phyloP scores from a whole-genome alignment of 1,140 invertebrate genomes.

The Orchestia grillus region DNA sequence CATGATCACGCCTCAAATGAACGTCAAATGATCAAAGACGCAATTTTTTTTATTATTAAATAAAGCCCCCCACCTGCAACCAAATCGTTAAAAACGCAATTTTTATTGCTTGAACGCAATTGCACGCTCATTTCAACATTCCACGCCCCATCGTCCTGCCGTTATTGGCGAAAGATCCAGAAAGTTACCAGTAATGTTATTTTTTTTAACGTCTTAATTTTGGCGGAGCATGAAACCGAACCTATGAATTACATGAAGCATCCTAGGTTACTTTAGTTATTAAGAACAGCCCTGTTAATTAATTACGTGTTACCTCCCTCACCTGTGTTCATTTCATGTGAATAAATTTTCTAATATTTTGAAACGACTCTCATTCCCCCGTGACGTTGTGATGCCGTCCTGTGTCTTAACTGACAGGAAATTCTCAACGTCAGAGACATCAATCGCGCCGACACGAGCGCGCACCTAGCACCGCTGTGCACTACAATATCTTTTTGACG shows the following conservation, averaged over 20 bases:
- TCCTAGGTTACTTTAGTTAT: neutral
- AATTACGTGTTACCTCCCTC: neutral
- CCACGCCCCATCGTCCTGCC: too few species aligned
- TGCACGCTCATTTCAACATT: too few species aligned
- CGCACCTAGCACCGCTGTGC: too few species aligned
- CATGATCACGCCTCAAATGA: neutral
- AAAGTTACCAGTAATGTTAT: neutral
- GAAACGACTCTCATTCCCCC: neutral
- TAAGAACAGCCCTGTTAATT: neutral
- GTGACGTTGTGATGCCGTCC: neutral
- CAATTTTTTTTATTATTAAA: too few species aligned
- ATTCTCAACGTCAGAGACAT: too few species aligned
- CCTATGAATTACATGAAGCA: neutral
- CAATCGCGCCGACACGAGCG: too few species aligned
- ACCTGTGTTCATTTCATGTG: slow-evolving; percentile 1
- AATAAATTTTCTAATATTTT: slow-evolving; percentile 12
- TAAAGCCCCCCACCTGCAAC: too few species aligned
- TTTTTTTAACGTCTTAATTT: neutral
- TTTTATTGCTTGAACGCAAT: too few species aligned
- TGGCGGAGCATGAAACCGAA: neutral
- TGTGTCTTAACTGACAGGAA: too few species aligned
- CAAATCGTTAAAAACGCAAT: too few species aligned
- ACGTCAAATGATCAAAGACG: neutral
- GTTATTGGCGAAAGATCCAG: neutral
- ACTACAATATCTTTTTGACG: too few species aligned